Evolutionary conservation across 2,113 vertebrate species (phyloP), one percentile per base, ranked within the genome.

Genomic region (Panthera tigris): DNA sequence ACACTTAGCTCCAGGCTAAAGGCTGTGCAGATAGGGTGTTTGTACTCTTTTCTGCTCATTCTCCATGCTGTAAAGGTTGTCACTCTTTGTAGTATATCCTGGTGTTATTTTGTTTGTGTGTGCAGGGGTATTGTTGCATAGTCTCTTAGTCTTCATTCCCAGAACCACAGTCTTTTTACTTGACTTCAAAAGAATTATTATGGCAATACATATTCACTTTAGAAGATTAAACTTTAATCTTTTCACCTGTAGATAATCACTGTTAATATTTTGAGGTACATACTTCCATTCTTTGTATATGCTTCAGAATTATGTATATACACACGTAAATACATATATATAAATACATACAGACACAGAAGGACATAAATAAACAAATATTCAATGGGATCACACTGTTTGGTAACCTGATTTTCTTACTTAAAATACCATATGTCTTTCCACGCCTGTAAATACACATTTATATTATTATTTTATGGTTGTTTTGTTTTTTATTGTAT

Each of bases 391-490:
- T 45, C 36, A 71, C 25, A 61, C 15, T 87, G 41, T 66, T 89
- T 82, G 39, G 13, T 82, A 74, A 61, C 15, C 15, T 50, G 55
- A 66, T 66, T 86, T 87, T 68, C 14, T 52, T 80, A 52, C 7
- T 71, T 85, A 85, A 91, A 93, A 89, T 71, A 41, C n/a, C 27
- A 85, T 66, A 57, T 65, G 1, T 66, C n/a, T 92, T 93, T 89
- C 55, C 25, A 66, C 80, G 41, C 25, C 52, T 91, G 57, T 61
- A 86, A 65, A 61, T 87, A 68, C 15, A 82, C 2, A 33, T 39
- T 74, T 50, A 68, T 27, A 76, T 69, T 83, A 48, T 80, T 91
- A 50, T 93, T 88, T 93, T 69, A 61, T 82, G 9, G 5, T 41
- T 80, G 48, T 4, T 95, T 95, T 66, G 36, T 21, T 92, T 90